Evolutionary conservation across 1,140 invertebrate species (phyloP), one percentile per base, ranked within the genome.

Genomic region (Diprion similis): DNA sequence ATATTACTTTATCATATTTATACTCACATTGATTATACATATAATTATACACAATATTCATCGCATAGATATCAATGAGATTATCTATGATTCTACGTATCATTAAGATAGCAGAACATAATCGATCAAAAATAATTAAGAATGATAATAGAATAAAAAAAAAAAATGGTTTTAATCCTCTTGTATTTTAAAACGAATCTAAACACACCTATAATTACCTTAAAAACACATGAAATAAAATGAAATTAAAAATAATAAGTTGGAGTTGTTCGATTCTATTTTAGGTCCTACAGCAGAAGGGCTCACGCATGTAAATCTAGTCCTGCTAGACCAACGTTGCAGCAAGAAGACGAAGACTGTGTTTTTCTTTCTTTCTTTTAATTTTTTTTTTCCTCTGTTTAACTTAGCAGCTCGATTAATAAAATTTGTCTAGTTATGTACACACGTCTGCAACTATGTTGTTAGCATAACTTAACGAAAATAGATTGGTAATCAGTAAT

Each of bases 261-360:
- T 37, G 24, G 24, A 37, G 24, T 37, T 37, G 24, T 37, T 37
- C 45, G 68, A 46, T 78, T 76, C 71, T 81, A 79, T 88, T 89
- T 77, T 86, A 90, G 89, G 89, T 90, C 78, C 88, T 96, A 82
- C 94, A 95, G 86, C 95, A 96, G 87, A 96, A 96, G 89, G 95
- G 95, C 78, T 96, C 95, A 81, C 90, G 95, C 81, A 97, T 97
- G 94, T 97, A 92, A 90, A 78, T 83, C 79, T 82, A 84, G 79
- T 82, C 78, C 78, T 75, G 82, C 81, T 84, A 77, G 75, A 79
- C 75, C 78, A 80, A 75, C 79, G 80, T 74, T 71, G 78, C 79
- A 79, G 77, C 81, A 74, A 76, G 78, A 84, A 83, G 77, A 82
- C 75, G 80, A 85, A 86, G 83, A 84, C 82, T 81, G 81, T 83